These are phyloP conservation scores for Ornithorhynchus anatinus DNA, from an alignment of 2,113 vertebrate genomes.

Conservation along the genomic window DNA sequence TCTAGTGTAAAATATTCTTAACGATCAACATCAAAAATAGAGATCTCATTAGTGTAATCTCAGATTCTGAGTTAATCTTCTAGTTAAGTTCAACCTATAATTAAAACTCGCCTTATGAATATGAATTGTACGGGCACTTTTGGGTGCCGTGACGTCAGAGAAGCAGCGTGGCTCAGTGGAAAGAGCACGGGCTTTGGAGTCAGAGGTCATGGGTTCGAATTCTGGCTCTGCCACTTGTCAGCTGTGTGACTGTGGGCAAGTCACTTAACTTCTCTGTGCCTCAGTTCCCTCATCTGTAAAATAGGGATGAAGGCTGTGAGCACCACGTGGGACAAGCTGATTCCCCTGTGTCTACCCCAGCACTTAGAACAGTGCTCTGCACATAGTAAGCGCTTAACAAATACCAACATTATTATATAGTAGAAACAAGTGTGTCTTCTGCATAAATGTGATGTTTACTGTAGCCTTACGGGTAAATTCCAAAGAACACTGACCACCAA, in stretches of 20 bases:
- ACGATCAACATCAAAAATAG: constrained; percentile 25
- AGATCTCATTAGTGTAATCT: constrained; percentile 20
- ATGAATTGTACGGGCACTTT: constrained; percentile 9
- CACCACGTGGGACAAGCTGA: too few relatives aligned
- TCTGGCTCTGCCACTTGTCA: too few relatives aligned
- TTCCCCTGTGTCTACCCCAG: too few relatives aligned
- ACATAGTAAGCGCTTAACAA: too few relatives aligned
- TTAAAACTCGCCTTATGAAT: constrained; percentile 19
- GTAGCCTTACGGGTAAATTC: not conserved
- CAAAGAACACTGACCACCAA: not conserved
- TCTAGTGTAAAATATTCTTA: constrained; percentile 44
- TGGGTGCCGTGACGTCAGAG: not conserved
- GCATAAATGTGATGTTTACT: not conserved
- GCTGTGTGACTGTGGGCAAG: too few relatives aligned
- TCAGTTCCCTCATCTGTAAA: too few relatives aligned
- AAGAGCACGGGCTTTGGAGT: too few relatives aligned
- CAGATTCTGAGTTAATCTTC: constrained; percentile 13
- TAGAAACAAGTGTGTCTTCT: not conserved
- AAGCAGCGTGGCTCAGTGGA: too few relatives aligned
- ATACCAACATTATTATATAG: not conserved
- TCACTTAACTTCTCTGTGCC: too few relatives aligned
- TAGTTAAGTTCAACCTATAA: constrained; percentile 10
- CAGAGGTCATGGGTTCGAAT: too few relatives aligned
- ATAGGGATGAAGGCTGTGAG: too few relatives aligned
- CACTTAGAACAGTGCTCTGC: too few relatives aligned